phyloP scores from a whole-genome alignment of 2,888 invertebrate genomes.

The Macrophya annulata region DNA sequence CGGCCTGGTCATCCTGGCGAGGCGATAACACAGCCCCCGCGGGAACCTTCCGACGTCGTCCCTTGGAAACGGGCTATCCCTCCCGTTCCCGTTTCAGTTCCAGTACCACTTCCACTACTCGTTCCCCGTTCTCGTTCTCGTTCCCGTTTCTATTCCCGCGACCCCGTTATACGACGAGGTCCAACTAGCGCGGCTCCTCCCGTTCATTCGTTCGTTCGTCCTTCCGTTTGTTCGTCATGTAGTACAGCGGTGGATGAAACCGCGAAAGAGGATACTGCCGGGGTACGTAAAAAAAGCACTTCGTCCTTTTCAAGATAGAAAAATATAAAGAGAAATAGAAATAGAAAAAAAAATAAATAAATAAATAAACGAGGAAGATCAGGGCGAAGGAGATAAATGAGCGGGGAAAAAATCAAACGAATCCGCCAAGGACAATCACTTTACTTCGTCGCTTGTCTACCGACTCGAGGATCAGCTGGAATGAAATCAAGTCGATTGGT shows the following conservation, averaged over 20 bases:
- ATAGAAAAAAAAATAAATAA: background rate
- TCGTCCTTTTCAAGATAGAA: background rate
- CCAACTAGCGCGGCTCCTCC: background rate
- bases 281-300: background rate
- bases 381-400: conserved; percentile 17
- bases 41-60: conserved; percentile 78
- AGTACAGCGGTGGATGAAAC: background rate
- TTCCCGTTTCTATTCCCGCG: conserved; percentile 62
- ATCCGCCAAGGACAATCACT: conserved; percentile 41
- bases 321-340: background rate
- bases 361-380: background rate
- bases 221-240: background rate
- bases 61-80: conserved; percentile 73
- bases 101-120: conserved; percentile 62
- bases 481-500: conserved; percentile 45
- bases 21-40: conserved; percentile 79
- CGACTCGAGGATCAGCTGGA: background rate
- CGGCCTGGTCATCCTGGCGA: conserved; percentile 79
- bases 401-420: conserved; percentile 41
- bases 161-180: conserved; percentile 57
- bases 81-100: conserved; percentile 62
- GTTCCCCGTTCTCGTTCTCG: conserved; percentile 61
- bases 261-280: conserved; percentile 33
- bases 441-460: conserved; percentile 44
- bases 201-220: background rate